phyloP scores from a whole-genome alignment of 2,797 vertebrate genomes.

The Catostomus latipinnis region DNA sequence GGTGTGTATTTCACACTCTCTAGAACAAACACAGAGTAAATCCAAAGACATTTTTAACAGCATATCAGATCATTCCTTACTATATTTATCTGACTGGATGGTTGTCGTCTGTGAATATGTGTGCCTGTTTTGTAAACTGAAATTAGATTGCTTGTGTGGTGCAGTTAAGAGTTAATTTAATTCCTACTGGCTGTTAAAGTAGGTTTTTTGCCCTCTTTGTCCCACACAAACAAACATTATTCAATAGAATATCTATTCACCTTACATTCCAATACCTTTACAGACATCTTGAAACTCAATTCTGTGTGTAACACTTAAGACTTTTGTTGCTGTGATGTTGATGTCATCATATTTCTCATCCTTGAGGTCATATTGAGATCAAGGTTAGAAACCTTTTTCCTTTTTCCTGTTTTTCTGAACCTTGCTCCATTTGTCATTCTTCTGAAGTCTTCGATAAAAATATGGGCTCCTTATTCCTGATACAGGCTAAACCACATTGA shows the following conservation, averaged over 20 bases:
- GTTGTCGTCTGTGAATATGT: slow-evolving; percentile 61
- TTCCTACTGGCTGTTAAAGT: slow-evolving; percentile 28
- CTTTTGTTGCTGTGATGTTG: background rate
- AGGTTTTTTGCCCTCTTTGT: slow-evolving; percentile 22
- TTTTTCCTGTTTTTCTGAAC: background rate
- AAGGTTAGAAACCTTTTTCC: slow-evolving; percentile 6
- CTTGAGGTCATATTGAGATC: background rate
- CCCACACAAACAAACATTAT: slow-evolving; percentile 9
- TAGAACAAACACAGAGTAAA: slow-evolving; percentile 54
- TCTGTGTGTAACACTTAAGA: slow-evolving; percentile 3
- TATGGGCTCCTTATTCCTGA: background rate
- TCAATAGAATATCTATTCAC: slow-evolving; percentile 13
- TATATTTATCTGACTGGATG: slow-evolving; percentile 55
- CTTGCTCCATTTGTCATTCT: background rate
- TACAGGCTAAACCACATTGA: background rate
- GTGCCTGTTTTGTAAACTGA: slow-evolving; percentile 46
- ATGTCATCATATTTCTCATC: background rate
- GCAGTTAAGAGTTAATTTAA: slow-evolving; percentile 30
- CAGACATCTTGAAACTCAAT: slow-evolving; percentile 26
- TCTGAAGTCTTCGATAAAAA: background rate
- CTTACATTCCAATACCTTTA: slow-evolving; percentile 4
- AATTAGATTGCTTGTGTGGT: slow-evolving; percentile 42
- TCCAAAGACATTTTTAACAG: slow-evolving; percentile 96
- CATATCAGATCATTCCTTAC: slow-evolving; percentile 85
- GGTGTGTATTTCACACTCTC: slow-evolving; percentile 95